Evolutionary conservation across 2,113 vertebrate genomes (phyloP).

Genomic region (Bubo scandiacus): DNA sequence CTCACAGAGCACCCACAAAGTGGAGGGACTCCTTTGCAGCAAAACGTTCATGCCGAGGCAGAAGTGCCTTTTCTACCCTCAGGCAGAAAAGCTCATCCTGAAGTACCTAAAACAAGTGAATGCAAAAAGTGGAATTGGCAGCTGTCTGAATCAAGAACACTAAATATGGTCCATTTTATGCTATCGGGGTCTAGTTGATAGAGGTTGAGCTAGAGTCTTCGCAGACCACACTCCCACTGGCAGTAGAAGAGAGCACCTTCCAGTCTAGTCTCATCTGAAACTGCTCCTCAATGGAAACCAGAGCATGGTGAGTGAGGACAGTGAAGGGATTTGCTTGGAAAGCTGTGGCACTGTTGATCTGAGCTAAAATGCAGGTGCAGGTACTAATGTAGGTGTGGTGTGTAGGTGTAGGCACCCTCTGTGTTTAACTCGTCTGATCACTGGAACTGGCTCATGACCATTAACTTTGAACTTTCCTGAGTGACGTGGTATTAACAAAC

Average conservation of each 20-base stretch:
- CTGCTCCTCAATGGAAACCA: not conserved
- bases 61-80: not conserved
- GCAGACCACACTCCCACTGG: not conserved
- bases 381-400: not conserved
- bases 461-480: not conserved
- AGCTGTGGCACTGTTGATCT: not conserved
- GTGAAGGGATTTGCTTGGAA: not conserved
- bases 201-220: not conserved
- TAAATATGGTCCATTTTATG: not conserved
- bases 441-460: not conserved
- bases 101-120: not conserved
- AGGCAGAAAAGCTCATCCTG: not conserved
- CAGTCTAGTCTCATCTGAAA: not conserved
- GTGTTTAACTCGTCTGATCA: not conserved
- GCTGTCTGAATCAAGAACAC: not conserved
- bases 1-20: not conserved
- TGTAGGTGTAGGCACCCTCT: not conserved
- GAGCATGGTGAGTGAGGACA: not conserved
- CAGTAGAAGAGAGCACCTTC: not conserved
- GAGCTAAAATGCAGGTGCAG: not conserved
- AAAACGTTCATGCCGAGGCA: not conserved
- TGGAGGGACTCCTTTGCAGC: not conserved
- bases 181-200: not conserved
- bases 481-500: not conserved
- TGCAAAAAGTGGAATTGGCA: not conserved